Base-by-base conservation (phyloP, 23 tunicate species). In the Phallusia fumigata region DNA sequence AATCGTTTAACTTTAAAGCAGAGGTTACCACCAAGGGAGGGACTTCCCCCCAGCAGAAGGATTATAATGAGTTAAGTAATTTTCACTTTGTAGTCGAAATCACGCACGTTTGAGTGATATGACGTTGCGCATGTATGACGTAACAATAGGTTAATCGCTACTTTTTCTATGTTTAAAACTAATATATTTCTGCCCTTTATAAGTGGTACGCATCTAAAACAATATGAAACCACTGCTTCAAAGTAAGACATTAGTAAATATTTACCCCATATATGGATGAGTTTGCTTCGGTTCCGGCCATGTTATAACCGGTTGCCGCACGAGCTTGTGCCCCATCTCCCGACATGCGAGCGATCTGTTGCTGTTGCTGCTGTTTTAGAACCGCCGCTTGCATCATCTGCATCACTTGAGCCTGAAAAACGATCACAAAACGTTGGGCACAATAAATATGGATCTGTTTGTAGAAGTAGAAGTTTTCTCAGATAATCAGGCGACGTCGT, bases 331-430 rank as follows among this genome's bases (percentile, higher is more conserved):
- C 65, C 6, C 89, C 85, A 0, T 74, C 95, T 22, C 80, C 85
- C 21, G 53, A 88, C 69, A 64, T 77, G 36, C 74, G 82, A 35
- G 35, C 77, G 53, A 83, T 83, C 69, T 82, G 51, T 53, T 82
- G 80, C 64, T 90, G 89, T 82, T 80, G 81, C 50, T 90, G 95
- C 74, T 80, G 81, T 50, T 90, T 87, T 74, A 90, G 19, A 15
- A 84, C 84, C 0, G 96, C 87, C 24, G 87, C 87, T 51, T 85
- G 90, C 77, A 90, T 90, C 84, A 80, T 82, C 33, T 90, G 85
- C 83, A 90, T 31, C 36, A 82, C 87, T 75, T 86, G 89, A 21
- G 87, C 96, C 96, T 90, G 47, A 22, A 30, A 35, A 32, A n/a
- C n/a, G n/a, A n/a, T n/a, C n/a, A n/a, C n/a, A 24, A 52, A 52